These are phyloP conservation scores for Pogona vitticeps DNA, from an alignment of 2,113 vertebrate species.

Conservation along the genomic window DNA sequence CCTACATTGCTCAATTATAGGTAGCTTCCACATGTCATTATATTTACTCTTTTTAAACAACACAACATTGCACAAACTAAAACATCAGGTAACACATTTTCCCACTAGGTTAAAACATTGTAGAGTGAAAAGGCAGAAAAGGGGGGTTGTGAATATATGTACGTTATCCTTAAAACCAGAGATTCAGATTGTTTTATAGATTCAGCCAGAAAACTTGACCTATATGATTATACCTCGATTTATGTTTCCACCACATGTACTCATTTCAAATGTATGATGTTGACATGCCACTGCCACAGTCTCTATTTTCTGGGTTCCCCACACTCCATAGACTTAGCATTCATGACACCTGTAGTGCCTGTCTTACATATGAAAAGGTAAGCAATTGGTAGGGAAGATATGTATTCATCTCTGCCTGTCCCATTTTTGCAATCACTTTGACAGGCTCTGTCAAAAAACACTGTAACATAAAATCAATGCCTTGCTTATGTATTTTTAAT, in stretches of 20 bases:
- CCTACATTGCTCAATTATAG: too few species aligned
- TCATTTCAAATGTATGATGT: background rate
- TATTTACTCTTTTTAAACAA: background rate
- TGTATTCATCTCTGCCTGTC: background rate
- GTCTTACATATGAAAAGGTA: background rate
- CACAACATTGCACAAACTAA: background rate
- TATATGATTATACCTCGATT: background rate
- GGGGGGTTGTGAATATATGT: background rate
- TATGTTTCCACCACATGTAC: background rate
- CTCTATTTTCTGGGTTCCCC: too few species aligned
- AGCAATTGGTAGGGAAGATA: background rate
- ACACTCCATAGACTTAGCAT: background rate
- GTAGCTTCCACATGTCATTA: too few species aligned
- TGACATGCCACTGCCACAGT: background rate
- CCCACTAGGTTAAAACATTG: background rate
- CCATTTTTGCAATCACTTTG: background rate
- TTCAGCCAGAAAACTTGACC: background rate
- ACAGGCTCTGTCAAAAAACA: background rate
- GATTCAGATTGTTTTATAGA: background rate
- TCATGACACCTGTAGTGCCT: too few species aligned
- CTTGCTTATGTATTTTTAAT: too few species aligned
- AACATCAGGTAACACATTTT: background rate
- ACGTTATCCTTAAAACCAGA: conserved; percentile 37
- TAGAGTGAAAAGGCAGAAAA: background rate
- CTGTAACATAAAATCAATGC: too few species aligned